These are phyloP conservation scores for Smittia sp. DNA, from an alignment of 2,888 invertebrate species.

Conservation along the genomic window DNA sequence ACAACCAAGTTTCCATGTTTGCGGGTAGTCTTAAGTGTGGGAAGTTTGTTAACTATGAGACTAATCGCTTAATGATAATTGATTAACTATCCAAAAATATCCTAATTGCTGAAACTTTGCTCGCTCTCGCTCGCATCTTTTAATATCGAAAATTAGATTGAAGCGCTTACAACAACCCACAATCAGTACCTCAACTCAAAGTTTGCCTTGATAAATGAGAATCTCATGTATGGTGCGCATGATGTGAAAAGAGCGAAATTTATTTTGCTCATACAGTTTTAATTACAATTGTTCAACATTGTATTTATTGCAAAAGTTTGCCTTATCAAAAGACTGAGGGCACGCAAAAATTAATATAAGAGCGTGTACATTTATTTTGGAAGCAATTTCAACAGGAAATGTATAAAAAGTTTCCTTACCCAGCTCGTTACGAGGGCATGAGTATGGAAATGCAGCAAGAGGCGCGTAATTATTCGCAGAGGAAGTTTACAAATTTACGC, in stretches of 20 bases:
- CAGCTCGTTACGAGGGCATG: neutral
- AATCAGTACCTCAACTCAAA: neutral
- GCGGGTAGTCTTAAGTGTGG: too few relatives aligned
- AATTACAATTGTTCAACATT: neutral
- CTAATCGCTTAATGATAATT: too few relatives aligned
- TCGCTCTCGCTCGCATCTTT: too few relatives aligned
- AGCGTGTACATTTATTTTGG: neutral
- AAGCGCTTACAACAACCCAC: too few relatives aligned
- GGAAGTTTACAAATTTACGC: too few relatives aligned
- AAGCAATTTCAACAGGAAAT: neutral
- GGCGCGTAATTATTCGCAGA: neutral
- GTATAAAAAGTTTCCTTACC: neutral
- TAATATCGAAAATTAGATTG: too few relatives aligned
- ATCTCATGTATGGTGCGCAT: neutral
- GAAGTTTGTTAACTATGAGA: too few relatives aligned
- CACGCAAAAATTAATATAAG: neutral
- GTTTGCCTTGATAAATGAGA: neutral
- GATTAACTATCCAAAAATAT: too few relatives aligned
- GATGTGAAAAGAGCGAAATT: neutral
- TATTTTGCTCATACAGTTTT: neutral
- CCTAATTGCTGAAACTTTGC: too few relatives aligned
- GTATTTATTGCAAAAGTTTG: constrained; percentile 6
- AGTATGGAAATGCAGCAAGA: neutral
- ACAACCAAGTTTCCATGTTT: too few relatives aligned
- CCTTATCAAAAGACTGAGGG: neutral